A percentile compares a stretch with the other conserved stretches of the same genome.
These are phyloP conservation scores for Rhopalosiphum padi DNA, from an alignment of 1,140 invertebrate species.

Conservation along the genomic window DNA sequence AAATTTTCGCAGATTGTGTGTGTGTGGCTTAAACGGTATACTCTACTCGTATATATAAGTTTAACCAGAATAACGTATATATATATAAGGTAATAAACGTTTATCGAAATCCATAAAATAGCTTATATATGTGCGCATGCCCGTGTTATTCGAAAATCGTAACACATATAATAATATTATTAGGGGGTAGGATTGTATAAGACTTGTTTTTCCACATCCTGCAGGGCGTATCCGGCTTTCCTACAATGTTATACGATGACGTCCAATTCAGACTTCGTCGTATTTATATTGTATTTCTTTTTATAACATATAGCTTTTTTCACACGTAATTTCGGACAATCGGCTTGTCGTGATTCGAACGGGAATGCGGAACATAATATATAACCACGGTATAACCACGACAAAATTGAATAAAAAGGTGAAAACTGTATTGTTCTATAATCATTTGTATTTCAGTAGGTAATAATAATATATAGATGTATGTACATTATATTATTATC, in stretches of 20 bases:
- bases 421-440: not conserved
- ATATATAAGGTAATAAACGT: conserved; percentile 12
- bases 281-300: not conserved
- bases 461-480: not conserved
- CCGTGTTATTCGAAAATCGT: not conserved
- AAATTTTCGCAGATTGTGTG: not conserved
- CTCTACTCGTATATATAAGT: no score
- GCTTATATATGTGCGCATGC: not conserved
- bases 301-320: not conserved
- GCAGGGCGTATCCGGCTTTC: not conserved
- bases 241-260: not conserved
- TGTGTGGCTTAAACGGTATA: not conserved
- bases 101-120: conserved; percentile 34
- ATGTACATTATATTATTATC: not conserved
- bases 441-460: not conserved
- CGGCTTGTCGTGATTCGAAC: not conserved
- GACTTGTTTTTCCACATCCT: not conserved
- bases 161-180: not conserved
- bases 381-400: no score
- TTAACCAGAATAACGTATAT: not conserved
- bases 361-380: not conserved
- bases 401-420: not conserved
- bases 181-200: not conserved
- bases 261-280: not conserved
- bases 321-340: not conserved